phyloP scores from a whole-genome alignment of 2,113 vertebrate species.

The Onychorhynchus coronatus region DNA sequence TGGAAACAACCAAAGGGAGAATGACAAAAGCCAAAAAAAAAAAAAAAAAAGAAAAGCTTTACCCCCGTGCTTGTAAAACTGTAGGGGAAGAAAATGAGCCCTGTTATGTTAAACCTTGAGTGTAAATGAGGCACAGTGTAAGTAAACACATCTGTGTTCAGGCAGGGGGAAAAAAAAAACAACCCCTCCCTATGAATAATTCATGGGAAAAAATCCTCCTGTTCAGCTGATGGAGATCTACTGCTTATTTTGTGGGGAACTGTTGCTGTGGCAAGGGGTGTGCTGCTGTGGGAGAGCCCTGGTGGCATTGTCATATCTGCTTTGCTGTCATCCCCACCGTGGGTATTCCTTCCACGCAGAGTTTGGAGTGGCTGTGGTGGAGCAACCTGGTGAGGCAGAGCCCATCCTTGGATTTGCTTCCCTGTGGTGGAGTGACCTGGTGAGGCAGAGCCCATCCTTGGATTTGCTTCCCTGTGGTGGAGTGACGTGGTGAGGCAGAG shows the following conservation, averaged over 20 bases:
- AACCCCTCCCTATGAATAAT: not conserved
- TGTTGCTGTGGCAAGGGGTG: not conserved
- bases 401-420: not conserved
- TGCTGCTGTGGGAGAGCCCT: not conserved
- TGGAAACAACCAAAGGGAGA: constrained; percentile 39
- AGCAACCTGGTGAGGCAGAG: not conserved
- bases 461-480: no score
- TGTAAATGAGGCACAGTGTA: constrained; percentile 70
- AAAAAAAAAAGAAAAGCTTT: no score
- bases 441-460: not conserved
- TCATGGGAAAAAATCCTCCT: constrained; percentile 32
- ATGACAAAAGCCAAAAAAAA: not conserved
- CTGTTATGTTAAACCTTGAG: constrained; percentile 63
- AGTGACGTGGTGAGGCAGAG: no score
- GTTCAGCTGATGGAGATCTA: not conserved
- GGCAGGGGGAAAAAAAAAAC: not conserved
- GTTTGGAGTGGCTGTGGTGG: not conserved
- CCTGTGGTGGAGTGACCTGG: not conserved
- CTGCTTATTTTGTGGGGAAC: not conserved
- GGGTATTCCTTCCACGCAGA: accelerated
- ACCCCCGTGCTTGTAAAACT: not conserved
- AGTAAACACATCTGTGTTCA: constrained; percentile 78
- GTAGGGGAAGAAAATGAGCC: constrained; percentile 19
- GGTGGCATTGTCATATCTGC: not conserved
- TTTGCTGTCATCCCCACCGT: accelerated